Evolutionary conservation across 1,140 invertebrate species (phyloP).

Genomic region (Aphis gossypii): DNA sequence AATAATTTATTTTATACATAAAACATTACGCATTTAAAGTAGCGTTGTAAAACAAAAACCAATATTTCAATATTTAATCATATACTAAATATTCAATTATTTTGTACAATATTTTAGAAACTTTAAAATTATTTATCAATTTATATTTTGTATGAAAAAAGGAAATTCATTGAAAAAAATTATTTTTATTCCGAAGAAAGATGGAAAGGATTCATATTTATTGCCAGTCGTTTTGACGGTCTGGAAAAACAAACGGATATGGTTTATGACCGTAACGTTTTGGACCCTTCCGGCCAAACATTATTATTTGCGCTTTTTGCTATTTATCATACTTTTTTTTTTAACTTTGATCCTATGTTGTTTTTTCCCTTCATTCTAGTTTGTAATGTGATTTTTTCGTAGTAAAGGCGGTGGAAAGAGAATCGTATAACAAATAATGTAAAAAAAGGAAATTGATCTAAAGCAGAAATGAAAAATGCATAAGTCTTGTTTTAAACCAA

Average conservation of each 20-base stretch:
- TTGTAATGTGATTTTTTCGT: conserved; percentile 12
- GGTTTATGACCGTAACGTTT: conserved; percentile 39
- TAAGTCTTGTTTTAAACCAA: background rate
- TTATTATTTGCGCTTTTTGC: conserved; percentile 42
- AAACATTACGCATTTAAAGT: background rate
- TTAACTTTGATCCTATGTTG: conserved; percentile 32
- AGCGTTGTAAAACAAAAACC: background rate
- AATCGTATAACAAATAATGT: conserved; percentile 12
- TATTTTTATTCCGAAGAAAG: background rate
- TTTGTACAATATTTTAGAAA: background rate
- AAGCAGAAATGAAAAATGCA: conserved; percentile 24
- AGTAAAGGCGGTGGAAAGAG: background rate
- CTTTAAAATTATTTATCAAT: background rate
- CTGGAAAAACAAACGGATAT: conserved; percentile 44
- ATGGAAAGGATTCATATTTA: conserved; percentile 31
- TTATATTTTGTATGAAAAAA: background rate
- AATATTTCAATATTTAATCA: background rate
- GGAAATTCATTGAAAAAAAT: background rate
- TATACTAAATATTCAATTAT: background rate
- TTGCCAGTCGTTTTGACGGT: conserved; percentile 26
- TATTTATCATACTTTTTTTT: conserved; percentile 26
- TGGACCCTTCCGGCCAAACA: conserved; percentile 24
- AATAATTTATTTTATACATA: background rate
- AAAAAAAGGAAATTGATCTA: conserved; percentile 28
- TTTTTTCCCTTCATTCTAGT: background rate